Evolutionary conservation across 2,888 invertebrate species (phyloP).

Genomic region (Diarsia dahlii): DNA sequence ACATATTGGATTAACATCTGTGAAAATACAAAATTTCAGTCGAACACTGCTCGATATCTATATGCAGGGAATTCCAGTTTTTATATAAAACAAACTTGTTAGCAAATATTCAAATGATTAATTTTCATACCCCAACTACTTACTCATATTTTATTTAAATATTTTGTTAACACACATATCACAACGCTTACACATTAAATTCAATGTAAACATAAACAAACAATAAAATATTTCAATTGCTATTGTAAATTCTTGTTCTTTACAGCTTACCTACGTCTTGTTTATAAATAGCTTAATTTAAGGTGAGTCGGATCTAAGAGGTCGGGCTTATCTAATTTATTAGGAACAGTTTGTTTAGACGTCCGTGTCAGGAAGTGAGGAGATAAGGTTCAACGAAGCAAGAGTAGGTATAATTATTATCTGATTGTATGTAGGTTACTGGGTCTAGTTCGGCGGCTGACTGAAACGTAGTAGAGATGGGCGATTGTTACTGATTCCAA

Average conservation of each 20-base stretch:
- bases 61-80: neutral
- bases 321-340: constrained; percentile 21
- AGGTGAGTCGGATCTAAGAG: constrained; percentile 8
- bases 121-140: neutral
- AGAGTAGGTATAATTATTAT: constrained; percentile 17
- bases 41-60: neutral
- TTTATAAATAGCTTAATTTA: constrained; percentile 23
- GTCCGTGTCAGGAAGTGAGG: constrained; percentile 34
- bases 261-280: constrained; percentile 8
- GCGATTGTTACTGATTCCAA: no score
- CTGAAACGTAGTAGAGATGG: no score
- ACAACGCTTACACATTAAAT: neutral
- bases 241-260: constrained; percentile 33
- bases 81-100: neutral
- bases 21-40: neutral
- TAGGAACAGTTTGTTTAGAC: constrained; percentile 21
- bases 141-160: constrained; percentile 9
- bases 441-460: constrained; percentile 16
- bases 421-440: constrained; percentile 11
- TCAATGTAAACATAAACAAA: constrained; percentile 18
- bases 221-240: constrained; percentile 12
- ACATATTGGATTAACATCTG: neutral
- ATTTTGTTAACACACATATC: constrained; percentile 23
- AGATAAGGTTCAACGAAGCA: constrained; percentile 33
- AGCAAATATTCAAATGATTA: constrained; percentile 13